Percentiles rank a stretch among this genome's conserved stretches.
Evolutionary conservation across 1,140 invertebrate species (phyloP).

Genomic region (Bombus superbus): DNA sequence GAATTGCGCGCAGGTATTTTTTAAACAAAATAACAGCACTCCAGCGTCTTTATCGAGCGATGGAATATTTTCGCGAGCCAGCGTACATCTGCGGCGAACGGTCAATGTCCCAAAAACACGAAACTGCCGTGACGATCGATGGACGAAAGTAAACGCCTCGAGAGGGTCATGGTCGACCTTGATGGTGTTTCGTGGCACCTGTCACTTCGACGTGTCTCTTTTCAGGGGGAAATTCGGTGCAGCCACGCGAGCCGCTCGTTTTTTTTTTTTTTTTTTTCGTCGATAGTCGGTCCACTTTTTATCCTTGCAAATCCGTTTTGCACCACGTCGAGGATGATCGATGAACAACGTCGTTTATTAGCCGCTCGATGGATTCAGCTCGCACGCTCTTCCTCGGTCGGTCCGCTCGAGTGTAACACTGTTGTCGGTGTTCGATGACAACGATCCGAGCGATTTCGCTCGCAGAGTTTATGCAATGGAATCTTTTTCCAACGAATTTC

Average conservation of each 20-base stretch:
- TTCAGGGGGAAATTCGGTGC: neutral
- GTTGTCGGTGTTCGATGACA: neutral
- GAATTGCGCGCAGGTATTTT: too few relatives aligned
- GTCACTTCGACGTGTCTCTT: constrained; percentile 36
- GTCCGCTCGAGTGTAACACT: neutral
- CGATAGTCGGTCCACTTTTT: neutral
- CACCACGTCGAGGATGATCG: constrained; percentile 31
- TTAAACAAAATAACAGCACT: too few relatives aligned
- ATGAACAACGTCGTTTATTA: constrained; percentile 37
- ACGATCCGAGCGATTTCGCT: too few relatives aligned
- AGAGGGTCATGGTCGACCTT: constrained; percentile 56
- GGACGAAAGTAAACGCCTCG: constrained; percentile 51
- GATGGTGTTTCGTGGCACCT: constrained; percentile 44
- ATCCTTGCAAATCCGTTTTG: constrained; percentile 41
- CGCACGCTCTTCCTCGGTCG: neutral
- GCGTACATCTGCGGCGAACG: neutral
- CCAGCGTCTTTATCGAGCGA: too few relatives aligned
- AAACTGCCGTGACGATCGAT: constrained; percentile 44
- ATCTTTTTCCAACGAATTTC: too few relatives aligned
- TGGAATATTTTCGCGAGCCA: too few relatives aligned
- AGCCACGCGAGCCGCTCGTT: neutral
- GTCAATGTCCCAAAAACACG: constrained; percentile 43
- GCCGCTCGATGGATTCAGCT: constrained; percentile 1
- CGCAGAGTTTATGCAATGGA: neutral
- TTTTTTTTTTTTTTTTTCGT: neutral